phyloP scores from a whole-genome alignment of 2,888 invertebrate genomes.

The Coronaproctus castanopsis region DNA sequence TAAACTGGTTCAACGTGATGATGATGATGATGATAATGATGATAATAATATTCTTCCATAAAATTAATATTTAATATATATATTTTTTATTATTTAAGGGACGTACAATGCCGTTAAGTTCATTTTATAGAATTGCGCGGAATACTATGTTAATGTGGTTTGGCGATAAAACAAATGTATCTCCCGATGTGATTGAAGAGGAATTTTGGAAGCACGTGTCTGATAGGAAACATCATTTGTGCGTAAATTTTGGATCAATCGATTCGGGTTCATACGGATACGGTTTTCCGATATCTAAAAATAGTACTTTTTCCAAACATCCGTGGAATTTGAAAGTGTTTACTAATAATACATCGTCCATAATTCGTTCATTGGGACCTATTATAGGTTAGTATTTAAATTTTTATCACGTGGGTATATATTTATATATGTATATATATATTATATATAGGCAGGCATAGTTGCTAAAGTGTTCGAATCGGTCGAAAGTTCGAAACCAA shows the following conservation, averaged over 20 bases:
- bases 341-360: slow-evolving; percentile 54
- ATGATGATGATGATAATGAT: too few relatives aligned
- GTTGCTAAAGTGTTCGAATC: too few relatives aligned
- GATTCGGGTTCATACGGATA: slow-evolving; percentile 70
- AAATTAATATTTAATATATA: too few relatives aligned
- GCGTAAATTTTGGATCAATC: slow-evolving; percentile 67
- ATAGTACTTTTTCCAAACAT: slow-evolving; percentile 55
- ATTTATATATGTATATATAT: too few relatives aligned
- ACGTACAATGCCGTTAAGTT: slow-evolving; percentile 55
- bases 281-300: slow-evolving; percentile 53
- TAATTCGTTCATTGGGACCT: slow-evolving; percentile 63
- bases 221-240: slow-evolving; percentile 55
- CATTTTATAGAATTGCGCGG: slow-evolving; percentile 58
- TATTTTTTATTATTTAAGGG: too few relatives aligned
- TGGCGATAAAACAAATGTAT: slow-evolving; percentile 28
- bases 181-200: slow-evolving; percentile 24
- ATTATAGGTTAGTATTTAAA: slow-evolving; percentile 57
- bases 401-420: too few relatives aligned
- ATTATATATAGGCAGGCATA: too few relatives aligned
- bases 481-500: too few relatives aligned
- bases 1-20: too few relatives aligned
- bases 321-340: slow-evolving; percentile 83
- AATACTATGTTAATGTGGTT: slow-evolving; percentile 67
- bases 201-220: slow-evolving; percentile 66
- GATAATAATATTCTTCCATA: too few relatives aligned